These are phyloP conservation scores for Dendrophyllia cribrosa DNA, from an alignment of 64 coral and sea anemone species.

Conservation along the genomic window DNA sequence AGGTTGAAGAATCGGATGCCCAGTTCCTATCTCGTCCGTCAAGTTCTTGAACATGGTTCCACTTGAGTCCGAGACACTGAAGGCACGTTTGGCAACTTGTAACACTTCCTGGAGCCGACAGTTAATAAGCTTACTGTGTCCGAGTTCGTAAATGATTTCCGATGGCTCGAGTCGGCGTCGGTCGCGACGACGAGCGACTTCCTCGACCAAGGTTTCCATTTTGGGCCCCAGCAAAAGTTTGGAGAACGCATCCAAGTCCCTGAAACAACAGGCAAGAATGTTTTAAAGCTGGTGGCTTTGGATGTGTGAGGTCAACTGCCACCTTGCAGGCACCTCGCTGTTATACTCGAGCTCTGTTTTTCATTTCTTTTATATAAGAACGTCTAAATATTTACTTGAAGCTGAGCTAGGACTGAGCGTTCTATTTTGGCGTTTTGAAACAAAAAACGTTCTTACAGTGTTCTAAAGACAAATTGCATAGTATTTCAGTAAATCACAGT, in stretches of 20 bases:
- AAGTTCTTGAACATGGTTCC: constrained; percentile 21
- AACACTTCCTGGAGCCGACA: background rate
- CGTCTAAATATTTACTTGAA: no score
- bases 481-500: no score
- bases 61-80: constrained; percentile 24
- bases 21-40: background rate
- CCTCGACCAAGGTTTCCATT: background rate
- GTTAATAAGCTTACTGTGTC: background rate
- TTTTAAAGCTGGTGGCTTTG: no score
- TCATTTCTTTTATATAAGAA: no score
- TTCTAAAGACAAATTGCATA: no score
- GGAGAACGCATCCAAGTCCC: constrained; percentile 15
- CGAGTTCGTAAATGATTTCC: background rate
- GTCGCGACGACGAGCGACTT: background rate
- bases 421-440: no score
- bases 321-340: no score
- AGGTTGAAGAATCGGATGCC: background rate
- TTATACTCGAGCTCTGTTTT: no score
- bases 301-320: no score
- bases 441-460: no score
- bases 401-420: no score
- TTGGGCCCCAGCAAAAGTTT: constrained; percentile 19
- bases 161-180: constrained; percentile 3
- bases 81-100: constrained; percentile 1
- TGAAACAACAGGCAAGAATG: background rate